phyloP scores from a whole-genome alignment of 2,797 vertebrate genomes.

The Danionella dracula region DNA sequence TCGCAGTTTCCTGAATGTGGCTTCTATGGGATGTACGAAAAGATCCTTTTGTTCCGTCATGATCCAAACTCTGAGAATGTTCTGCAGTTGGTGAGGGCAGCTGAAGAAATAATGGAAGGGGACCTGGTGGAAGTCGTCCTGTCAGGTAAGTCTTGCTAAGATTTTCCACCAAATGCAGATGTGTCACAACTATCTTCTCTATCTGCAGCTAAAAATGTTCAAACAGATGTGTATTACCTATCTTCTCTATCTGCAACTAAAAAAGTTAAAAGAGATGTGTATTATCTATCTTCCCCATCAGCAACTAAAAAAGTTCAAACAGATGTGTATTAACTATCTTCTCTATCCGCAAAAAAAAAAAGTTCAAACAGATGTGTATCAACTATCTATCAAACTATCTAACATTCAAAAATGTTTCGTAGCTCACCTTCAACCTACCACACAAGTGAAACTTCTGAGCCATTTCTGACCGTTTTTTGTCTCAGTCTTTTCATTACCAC shows the following conservation, averaged over 20 bases:
- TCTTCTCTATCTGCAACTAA: no score
- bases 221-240: no score
- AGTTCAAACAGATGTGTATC: no score
- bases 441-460: slow-evolving; percentile 18
- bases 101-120: slow-evolving; percentile 89
- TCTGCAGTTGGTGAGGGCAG: slow-evolving; percentile 87
- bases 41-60: slow-evolving; percentile 94
- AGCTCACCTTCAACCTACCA: slow-evolving; percentile 14
- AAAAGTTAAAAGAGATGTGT: no score
- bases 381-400: no score
- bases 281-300: no score
- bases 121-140: slow-evolving; percentile 94
- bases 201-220: no score
- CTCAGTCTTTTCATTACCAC: slow-evolving; percentile 24
- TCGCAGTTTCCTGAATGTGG: slow-evolving; percentile 92
- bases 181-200: not conserved
- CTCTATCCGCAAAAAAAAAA: no score
- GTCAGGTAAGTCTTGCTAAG: slow-evolving; percentile 73
- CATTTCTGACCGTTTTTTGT: slow-evolving; percentile 21
- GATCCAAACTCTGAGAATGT: slow-evolving; percentile 86
- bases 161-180: not conserved
- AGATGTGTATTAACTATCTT: no score
- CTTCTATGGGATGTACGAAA: slow-evolving; percentile 96
- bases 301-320: no score
- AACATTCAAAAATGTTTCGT: no score